Evolutionary conservation across 2,888 invertebrate genomes (phyloP), one percentile per base, ranked within the genome.

Genomic region (Nomada hirtipes): DNA sequence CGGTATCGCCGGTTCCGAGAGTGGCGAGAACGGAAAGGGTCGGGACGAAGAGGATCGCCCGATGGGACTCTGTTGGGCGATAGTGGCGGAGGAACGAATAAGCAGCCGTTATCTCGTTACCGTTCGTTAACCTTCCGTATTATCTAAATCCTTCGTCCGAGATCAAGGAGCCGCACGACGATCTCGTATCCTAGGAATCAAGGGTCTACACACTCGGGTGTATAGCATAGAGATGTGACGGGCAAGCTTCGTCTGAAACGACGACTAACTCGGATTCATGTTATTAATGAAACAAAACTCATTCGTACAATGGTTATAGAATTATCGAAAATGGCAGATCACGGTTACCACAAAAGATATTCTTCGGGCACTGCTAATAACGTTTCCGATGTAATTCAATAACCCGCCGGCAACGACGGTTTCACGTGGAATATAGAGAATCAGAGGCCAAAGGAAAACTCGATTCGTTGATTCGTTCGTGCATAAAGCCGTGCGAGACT

Each of bases 61-160:
- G 20, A 70, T 53, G 13, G 69, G 65, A 52, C 50, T n/a, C 26
- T 26, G 1, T 44, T 11, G 59, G 50, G 23, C 53, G 82, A 75
- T 64, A 55, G n/a, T 3, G 55, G 23, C 42, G 9, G 26, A 26
- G 20, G 4, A 42, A 44, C 52, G 36, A 68, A 79, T 81, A 80
- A 79, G 71, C 50, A 68, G 76, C 81, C 71, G 63, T 79, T 86
- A 82, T 80, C 76, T 82, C 50, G 61, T 79, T 80, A 72, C 64
- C 71, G 77, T 86, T 78, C 72, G 68, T 79, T 79, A 79, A 76
- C 77, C 78, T 74, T 20, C 60, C 15, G 59, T 26, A 69, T 72
- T 87, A 87, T 86, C 86, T 86, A 84, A 87, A 87, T 87, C 82
- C 86, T 20, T 20, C 36, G 67, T 18, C 76, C 55, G 74, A 64